phyloP scores from a whole-genome alignment of 2,888 invertebrate genomes.

The Amphipoea oculea region DNA sequence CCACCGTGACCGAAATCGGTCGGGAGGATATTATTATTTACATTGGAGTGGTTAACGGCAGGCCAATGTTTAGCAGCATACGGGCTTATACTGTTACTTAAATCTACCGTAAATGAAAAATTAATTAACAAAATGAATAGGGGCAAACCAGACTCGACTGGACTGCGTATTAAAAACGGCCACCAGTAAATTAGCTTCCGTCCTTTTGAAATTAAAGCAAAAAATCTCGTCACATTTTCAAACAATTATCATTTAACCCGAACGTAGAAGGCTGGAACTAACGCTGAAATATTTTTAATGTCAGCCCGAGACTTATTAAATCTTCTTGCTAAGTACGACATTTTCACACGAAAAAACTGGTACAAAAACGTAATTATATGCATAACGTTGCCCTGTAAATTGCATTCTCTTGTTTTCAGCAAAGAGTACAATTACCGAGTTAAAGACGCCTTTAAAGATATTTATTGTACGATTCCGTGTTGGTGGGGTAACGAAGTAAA shows the following conservation, averaged over 20 bases:
- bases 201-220: conserved; percentile 30
- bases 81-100: too few relatives aligned
- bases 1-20: background rate
- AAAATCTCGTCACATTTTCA: conserved; percentile 54
- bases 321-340: conserved; percentile 53
- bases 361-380: conserved; percentile 65
- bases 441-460: conserved; percentile 79
- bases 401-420: conserved; percentile 80
- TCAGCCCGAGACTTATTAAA: conserved; percentile 64
- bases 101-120: background rate
- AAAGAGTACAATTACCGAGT: conserved; percentile 77
- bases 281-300: conserved; percentile 64
- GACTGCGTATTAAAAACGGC: conserved; percentile 17
- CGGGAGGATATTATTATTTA: too few relatives aligned
- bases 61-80: too few relatives aligned
- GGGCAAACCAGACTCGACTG: conserved; percentile 7
- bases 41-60: background rate
- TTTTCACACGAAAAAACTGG: conserved; percentile 47
- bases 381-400: conserved; percentile 74
- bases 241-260: conserved; percentile 59
- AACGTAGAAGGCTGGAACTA: conserved; percentile 42
- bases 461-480: conserved; percentile 80
- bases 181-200: conserved; percentile 51
- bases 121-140: background rate
- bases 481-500: conserved; percentile 75